Conservation (phyloP, 2,113 vertebrate species). For the Melospiza melodia region DNA sequence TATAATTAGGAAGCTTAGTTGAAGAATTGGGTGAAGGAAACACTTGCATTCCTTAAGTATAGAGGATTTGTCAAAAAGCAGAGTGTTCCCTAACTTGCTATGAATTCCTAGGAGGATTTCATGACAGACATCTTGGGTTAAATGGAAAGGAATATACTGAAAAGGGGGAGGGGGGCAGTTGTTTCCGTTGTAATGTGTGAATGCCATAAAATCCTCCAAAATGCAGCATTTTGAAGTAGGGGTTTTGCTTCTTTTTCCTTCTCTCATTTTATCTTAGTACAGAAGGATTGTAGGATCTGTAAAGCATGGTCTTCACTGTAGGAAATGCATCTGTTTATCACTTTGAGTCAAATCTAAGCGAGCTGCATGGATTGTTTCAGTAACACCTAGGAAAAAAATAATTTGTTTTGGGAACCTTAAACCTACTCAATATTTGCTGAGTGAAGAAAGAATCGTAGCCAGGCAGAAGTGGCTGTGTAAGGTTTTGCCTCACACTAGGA, state of each 20-base stretch:
- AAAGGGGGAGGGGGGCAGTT: not conserved
- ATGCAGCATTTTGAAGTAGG: not conserved
- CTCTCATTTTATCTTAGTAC: not conserved
- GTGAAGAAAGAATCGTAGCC: not conserved
- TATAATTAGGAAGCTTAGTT: constrained; percentile 13
- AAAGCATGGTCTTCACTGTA: not conserved
- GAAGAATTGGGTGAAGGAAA: not conserved
- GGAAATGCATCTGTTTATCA: not conserved
- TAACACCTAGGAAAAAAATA: not conserved
- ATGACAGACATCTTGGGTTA: not conserved
- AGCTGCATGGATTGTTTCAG: not conserved
- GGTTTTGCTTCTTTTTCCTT: not conserved
- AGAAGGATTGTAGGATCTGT: not conserved
- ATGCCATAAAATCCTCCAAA: not conserved
- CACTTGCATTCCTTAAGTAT: not conserved
- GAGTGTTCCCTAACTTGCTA: not conserved
- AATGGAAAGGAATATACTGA: not conserved
- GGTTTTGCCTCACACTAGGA: not conserved
- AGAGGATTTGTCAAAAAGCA: not conserved
- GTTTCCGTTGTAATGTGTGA: not conserved
- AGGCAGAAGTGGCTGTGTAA: not conserved
- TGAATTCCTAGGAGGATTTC: not conserved
- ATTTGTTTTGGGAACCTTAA: not conserved
- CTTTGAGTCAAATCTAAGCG: fast-evolving
- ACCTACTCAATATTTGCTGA: not conserved